These are phyloP conservation scores for Tokudaia muenninki DNA, from an alignment of 2,797 vertebrate genomes.

Conservation along the genomic window DNA sequence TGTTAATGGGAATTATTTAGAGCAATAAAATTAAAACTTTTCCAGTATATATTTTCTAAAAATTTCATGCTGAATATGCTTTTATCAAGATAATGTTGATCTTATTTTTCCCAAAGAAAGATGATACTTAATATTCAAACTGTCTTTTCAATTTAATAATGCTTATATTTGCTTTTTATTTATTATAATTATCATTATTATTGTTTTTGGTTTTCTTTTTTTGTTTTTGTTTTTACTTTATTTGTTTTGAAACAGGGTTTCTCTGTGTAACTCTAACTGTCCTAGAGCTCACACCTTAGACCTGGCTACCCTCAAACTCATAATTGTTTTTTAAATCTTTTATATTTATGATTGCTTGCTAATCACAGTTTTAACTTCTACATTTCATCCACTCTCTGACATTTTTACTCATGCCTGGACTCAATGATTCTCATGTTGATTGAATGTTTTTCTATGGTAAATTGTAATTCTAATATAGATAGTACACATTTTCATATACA, in stretches of 20 bases:
- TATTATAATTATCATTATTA: not conserved
- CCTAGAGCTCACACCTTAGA: not conserved
- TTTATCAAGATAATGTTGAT: not conserved
- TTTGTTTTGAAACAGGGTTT: not conserved
- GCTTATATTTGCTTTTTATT: not conserved
- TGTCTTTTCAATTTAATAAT: not conserved
- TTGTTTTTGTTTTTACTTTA: not conserved
- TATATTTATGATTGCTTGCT: not conserved
- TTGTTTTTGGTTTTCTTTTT: no score
- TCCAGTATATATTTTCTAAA: no score
- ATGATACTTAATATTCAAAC: not conserved
- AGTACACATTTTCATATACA: not conserved
- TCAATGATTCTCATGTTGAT: not conserved
- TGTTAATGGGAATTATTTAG: no score
- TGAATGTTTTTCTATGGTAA: not conserved
- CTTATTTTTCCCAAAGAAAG: not conserved
- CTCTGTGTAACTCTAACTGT: not conserved
- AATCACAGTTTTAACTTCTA: not conserved
- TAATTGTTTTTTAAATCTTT: not conserved
- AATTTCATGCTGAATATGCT: no score
- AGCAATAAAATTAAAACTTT: no score
- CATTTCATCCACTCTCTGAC: not conserved
- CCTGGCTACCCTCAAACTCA: not conserved
- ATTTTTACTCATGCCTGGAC: not conserved
- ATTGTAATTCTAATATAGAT: not conserved